A percentile compares a stretch with the other conserved stretches of the same genome.
phyloP scores from a whole-genome alignment of 1,140 invertebrate genomes.

The Drosophila ogumai region DNA sequence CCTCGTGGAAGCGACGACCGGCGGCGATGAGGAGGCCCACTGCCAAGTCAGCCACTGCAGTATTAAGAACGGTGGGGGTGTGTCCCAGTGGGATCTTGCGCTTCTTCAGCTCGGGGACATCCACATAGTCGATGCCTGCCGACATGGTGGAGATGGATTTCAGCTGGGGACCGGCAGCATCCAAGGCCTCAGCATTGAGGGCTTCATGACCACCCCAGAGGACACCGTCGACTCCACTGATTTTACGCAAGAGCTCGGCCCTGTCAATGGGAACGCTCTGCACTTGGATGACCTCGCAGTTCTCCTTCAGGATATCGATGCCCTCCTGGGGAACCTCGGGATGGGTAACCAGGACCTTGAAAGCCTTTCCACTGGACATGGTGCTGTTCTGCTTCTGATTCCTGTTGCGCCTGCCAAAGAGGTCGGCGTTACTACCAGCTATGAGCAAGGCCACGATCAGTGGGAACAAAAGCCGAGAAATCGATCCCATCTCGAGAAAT shows the following conservation, averaged over 20 bases:
- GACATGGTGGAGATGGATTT: slow-evolving; percentile 96
- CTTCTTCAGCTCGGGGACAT: slow-evolving; percentile 89
- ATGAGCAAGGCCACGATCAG: slow-evolving; percentile 36
- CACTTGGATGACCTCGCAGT: slow-evolving; percentile 68
- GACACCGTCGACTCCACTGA: slow-evolving; percentile 88
- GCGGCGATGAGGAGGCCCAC: slow-evolving; percentile 86
- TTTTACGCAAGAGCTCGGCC: slow-evolving; percentile 87
- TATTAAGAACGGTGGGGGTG: slow-evolving; percentile 95
- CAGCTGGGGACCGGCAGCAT: slow-evolving; percentile 89
- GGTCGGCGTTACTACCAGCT: slow-evolving; percentile 43
- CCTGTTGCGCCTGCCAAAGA: slow-evolving; percentile 45
- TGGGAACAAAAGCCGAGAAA: slow-evolving; percentile 22
- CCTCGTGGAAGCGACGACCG: slow-evolving; percentile 92
- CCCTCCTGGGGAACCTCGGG: slow-evolving; percentile 82
- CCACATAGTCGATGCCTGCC: slow-evolving; percentile 93
- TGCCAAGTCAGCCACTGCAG: slow-evolving; percentile 95
- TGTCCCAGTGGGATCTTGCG: slow-evolving; percentile 92
- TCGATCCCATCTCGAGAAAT: slow-evolving; percentile 37
- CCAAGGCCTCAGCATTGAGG: slow-evolving; percentile 90
- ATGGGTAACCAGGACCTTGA: slow-evolving; percentile 85
- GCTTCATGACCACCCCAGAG: slow-evolving; percentile 89
- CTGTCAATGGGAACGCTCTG: slow-evolving; percentile 75
- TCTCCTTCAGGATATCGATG: slow-evolving; percentile 82
- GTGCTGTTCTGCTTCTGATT: slow-evolving; percentile 36
- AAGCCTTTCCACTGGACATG: slow-evolving; percentile 66